Evolutionary conservation across 2,113 vertebrate species (phyloP), one percentile per base, ranked within the genome.

Genomic region (Gadus chalcogrammus): DNA sequence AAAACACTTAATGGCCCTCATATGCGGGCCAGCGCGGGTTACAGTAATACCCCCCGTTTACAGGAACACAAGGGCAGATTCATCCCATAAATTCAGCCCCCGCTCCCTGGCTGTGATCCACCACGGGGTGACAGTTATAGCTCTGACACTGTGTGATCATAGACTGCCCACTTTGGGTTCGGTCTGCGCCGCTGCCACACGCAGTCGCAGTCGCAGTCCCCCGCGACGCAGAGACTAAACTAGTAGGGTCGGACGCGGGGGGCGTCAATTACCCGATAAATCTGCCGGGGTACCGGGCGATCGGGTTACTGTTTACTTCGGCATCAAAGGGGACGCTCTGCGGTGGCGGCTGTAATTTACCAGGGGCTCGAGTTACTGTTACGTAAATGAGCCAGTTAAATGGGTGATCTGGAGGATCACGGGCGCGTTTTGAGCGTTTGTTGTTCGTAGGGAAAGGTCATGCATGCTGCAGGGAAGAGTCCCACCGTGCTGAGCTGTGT

Each of bases 41-140:
- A 88, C 85, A 71, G 84, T 86, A 88, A 86, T 76, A 76, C 79
- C 61, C 77, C 71, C 71, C 65, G 74, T 75, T 90, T 88, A 89
- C 88, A 80, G 86, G 87, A 89, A 90, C 79, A 64, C 63, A 35
- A 73, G 78, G 74, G 78, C 64, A 70, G 77, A 75, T 76, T 74
- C 72, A 79, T 89, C 83, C 83, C 82, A 88, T 87, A 88, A 85
- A 76, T 81, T 71, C 73, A 81, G 22, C 31, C 31, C 31, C 31
- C 31, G 31, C 52, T 72, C 56, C 55, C 69, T 76, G 71, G 76
- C 73, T 84, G 17, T 68, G 63, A 85, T 83, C 66, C 65, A 12
- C 52, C 65, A 12, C 52, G 31, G 72, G n/a, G 65, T 61, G 27
- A 77, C 71, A 71, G 78, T 79, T 62, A 71, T 75, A 70, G 67